Conservation (phyloP, 2,113 vertebrate species). For the Neogale vison region DNA sequence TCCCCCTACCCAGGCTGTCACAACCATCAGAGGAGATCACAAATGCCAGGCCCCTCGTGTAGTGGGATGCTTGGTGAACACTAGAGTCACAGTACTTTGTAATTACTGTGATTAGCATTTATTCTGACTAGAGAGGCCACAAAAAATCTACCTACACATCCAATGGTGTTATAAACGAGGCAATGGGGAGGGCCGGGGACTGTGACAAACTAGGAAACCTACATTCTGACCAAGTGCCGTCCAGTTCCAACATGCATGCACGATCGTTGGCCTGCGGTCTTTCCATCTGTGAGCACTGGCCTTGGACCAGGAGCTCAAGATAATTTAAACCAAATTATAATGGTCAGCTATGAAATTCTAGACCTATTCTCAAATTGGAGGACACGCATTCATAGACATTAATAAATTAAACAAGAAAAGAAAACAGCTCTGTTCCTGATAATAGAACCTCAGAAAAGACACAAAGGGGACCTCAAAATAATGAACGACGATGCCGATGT, state of each 20-base stretch:
- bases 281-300: background rate
- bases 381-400: background rate
- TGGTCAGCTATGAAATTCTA: background rate
- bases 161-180: background rate
- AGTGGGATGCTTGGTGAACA: background rate
- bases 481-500: background rate
- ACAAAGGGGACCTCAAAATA: background rate
- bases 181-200: too few relatives aligned
- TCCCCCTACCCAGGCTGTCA: background rate
- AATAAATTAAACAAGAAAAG: background rate
- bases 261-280: background rate
- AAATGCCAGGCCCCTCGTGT: background rate
- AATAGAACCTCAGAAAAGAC: background rate
- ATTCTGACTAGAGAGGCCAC: background rate
- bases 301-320: background rate
- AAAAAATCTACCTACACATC: background rate
- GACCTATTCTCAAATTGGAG: background rate
- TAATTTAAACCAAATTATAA: background rate
- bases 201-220: background rate
- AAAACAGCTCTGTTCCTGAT: background rate
- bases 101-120: background rate
- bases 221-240: accelerated
- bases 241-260: background rate
- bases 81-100: background rate
- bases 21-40: background rate